Conservation (phyloP, 2,888 invertebrate genomes). For the Amiota mariae region DNA sequence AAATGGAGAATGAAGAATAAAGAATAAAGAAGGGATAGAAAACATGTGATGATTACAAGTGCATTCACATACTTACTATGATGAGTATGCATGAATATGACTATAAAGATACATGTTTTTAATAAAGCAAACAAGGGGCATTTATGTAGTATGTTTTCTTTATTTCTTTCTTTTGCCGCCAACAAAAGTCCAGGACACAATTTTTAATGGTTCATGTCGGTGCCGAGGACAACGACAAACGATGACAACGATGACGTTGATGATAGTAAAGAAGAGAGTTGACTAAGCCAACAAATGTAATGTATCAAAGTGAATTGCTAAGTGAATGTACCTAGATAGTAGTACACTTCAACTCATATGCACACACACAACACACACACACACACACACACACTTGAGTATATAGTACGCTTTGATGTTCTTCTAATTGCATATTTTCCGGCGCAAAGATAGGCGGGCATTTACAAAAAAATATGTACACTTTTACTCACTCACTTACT, state of each 20-base stretch:
- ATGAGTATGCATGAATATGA: constrained; percentile 40
- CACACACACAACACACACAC: constrained; percentile 32
- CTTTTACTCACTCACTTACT: no score
- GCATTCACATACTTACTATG: constrained; percentile 49
- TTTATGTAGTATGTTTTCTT: not conserved
- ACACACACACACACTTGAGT: no score
- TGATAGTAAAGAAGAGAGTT: constrained; percentile 6
- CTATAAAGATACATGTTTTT: constrained; percentile 51
- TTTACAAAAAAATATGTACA: constrained; percentile 29
- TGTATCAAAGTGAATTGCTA: constrained; percentile 54
- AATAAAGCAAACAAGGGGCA: constrained; percentile 9
- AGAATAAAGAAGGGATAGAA: not conserved
- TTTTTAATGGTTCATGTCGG: constrained; percentile 15
- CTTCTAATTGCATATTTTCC: constrained; percentile 66
- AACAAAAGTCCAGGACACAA: constrained; percentile 17
- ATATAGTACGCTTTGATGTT: constrained; percentile 54
- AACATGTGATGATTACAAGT: constrained; percentile 13
- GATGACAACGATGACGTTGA: not conserved
- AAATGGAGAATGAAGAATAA: no score
- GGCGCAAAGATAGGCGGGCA: constrained; percentile 54
- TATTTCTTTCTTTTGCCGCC: not conserved
- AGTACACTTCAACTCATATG: constrained; percentile 24
- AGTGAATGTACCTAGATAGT: constrained; percentile 29
- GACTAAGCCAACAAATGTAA: constrained; percentile 33
- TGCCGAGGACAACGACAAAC: constrained; percentile 32